Evolutionary conservation across 2,888 invertebrate species (phyloP).

Genomic region (Synergus laeviventris): DNA sequence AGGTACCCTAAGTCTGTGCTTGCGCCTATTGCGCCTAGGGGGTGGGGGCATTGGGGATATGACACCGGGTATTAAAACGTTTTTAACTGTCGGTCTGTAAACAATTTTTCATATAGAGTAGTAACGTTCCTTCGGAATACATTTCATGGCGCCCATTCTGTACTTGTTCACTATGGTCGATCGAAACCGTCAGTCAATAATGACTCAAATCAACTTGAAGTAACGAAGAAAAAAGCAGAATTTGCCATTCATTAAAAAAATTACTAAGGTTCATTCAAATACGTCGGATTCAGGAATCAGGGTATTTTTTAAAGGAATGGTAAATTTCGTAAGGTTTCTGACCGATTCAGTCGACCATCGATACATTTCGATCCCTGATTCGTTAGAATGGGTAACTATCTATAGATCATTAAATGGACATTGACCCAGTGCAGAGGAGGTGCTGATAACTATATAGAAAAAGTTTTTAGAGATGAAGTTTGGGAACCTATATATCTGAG

Average conservation of each 20-base stretch:
- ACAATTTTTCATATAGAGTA: slow-evolving; percentile 73
- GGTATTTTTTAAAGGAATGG: background rate
- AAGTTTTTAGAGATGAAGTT: slow-evolving; percentile 50
- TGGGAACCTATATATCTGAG: slow-evolving; percentile 55
- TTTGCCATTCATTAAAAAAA: background rate
- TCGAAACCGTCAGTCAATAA: slow-evolving; percentile 28
- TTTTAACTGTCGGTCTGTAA: slow-evolving; percentile 76
- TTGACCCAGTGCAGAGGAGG: slow-evolving; percentile 70
- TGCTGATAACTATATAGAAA: slow-evolving; percentile 59
- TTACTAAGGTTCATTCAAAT: background rate
- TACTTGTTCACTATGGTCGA: slow-evolving; percentile 41
- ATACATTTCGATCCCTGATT: slow-evolving; percentile 66
- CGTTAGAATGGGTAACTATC: slow-evolving; percentile 68
- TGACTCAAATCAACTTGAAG: background rate
- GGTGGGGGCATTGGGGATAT: slow-evolving; percentile 73
- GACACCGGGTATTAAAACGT: slow-evolving; percentile 76
- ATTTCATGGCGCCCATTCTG: slow-evolving; percentile 61
- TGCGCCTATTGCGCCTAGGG: slow-evolving; percentile 76
- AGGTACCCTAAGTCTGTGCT: slow-evolving; percentile 75
- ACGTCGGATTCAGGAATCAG: background rate
- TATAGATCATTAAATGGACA: slow-evolving; percentile 73
- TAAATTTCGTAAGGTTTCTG: background rate
- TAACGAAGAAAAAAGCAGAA: background rate
- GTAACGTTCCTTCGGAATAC: slow-evolving; percentile 58
- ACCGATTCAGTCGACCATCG: slow-evolving; percentile 68